A percentile compares a stretch with the other conserved stretches of the same genome.
Conservation (phyloP, 2,797 vertebrate genomes). For the Gorsachius magnificus region DNA sequence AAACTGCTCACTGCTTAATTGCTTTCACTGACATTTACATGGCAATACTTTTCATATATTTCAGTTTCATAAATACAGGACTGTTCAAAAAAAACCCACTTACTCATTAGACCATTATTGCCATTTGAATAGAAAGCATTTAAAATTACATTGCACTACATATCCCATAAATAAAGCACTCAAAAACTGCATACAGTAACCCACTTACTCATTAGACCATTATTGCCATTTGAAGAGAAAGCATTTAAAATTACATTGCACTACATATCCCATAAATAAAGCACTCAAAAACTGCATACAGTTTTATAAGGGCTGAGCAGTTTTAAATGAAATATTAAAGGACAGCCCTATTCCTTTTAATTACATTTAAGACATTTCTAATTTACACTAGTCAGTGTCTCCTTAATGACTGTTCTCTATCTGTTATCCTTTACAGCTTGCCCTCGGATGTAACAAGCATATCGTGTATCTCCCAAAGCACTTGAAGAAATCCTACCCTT, state of each 20-base stretch:
- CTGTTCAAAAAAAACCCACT: not conserved
- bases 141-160: not conserved
- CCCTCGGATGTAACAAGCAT: not conserved
- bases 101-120: not conserved
- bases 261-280: constrained; percentile 7
- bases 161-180: constrained; percentile 34
- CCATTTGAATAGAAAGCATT: constrained; percentile 21
- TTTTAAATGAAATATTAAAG: not conserved
- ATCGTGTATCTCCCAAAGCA: not conserved
- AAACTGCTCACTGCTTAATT: constrained; percentile 19
- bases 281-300: not conserved
- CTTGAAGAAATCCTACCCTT: not conserved
- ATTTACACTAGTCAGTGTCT: not conserved
- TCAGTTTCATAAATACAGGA: not conserved
- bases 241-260: constrained; percentile 3
- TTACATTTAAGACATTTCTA: too few species aligned
- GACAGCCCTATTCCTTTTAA: too few species aligned
- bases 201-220: constrained; percentile 1
- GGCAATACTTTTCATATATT: not conserved
- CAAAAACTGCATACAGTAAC: not conserved
- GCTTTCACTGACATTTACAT: constrained; percentile 4
- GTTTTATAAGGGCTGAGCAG: too few species aligned
- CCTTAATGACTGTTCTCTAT: not conserved
- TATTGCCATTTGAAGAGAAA: constrained; percentile 2
- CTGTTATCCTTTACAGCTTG: not conserved